Percentiles rank a stretch among this genome's conserved stretches.
These are phyloP conservation scores for Lymantria monacha DNA, from an alignment of 2,888 invertebrate genomes.

Conservation along the genomic window DNA sequence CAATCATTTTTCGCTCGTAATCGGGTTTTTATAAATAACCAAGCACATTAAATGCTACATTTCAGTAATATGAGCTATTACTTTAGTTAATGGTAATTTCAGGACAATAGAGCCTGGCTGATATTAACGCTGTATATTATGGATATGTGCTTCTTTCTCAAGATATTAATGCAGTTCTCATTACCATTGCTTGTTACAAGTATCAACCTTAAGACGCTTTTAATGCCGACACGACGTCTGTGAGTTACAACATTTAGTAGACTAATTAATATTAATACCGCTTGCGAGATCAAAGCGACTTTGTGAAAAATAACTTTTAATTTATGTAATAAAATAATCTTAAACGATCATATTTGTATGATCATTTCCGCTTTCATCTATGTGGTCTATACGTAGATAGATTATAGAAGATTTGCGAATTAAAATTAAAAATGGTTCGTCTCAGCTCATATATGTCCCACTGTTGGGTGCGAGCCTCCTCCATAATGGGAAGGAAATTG, in stretches of 20 bases:
- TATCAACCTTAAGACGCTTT: slow-evolving; percentile 26
- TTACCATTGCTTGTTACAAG: slow-evolving; percentile 38
- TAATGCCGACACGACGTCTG: slow-evolving; percentile 37
- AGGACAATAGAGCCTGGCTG: slow-evolving; percentile 44
- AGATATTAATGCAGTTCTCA: slow-evolving; percentile 48
- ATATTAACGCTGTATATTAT: slow-evolving; percentile 48
- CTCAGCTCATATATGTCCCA: no score
- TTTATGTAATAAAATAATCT: no score
- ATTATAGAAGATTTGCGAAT: no score
- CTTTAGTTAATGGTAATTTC: background rate
- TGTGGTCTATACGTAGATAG: no score
- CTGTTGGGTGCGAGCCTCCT: no score
- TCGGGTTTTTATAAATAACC: no score
- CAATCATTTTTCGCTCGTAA: no score
- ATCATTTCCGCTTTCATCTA: background rate
- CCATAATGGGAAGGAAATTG: no score
- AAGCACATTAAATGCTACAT: no score
- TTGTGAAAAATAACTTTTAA: background rate
- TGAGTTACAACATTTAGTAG: slow-evolving; percentile 28
- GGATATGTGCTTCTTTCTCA: slow-evolving; percentile 54
- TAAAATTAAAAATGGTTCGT: no score
- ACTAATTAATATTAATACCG: background rate
- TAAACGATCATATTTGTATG: background rate
- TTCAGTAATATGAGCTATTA: no score
- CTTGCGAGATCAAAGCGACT: background rate